Percentiles rank a stretch among this genome's conserved stretches.
These are phyloP conservation scores for Trissolcus brochymenae DNA, from an alignment of 2,888 invertebrate genomes.

Conservation along the genomic window DNA sequence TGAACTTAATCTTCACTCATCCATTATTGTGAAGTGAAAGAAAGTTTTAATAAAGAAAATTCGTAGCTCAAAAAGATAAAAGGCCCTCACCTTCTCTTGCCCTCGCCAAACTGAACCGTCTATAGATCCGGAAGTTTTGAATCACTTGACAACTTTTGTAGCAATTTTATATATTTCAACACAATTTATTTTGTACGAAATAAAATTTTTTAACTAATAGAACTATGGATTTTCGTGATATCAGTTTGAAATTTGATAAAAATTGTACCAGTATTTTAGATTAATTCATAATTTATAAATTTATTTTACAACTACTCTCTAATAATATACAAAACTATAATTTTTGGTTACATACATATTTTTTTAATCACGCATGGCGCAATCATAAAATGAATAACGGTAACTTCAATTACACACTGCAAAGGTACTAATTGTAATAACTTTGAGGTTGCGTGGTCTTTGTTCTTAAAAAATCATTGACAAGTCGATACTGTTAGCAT, in stretches of 20 bases:
- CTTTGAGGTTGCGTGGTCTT: too few relatives aligned
- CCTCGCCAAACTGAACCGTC: too few relatives aligned
- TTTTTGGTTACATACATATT: conserved; percentile 73
- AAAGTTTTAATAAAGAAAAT: conserved; percentile 17
- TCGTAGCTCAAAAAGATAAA: background rate
- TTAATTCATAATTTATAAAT: conserved; percentile 57
- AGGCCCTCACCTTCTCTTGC: too few relatives aligned
- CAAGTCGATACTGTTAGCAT: too few relatives aligned
- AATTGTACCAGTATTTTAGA: background rate
- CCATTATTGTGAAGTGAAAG: conserved; percentile 30
- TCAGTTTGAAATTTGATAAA: too few relatives aligned
- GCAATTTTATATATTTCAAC: conserved; percentile 24
- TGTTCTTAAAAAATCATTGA: too few relatives aligned
- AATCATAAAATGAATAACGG: conserved; percentile 67
- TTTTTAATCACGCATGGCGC: conserved; percentile 55
- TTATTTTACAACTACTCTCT: conserved; percentile 73
- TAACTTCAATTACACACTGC: conserved; percentile 33
- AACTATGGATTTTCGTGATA: too few relatives aligned
- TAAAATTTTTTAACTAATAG: background rate
- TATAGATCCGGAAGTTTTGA: too few relatives aligned
- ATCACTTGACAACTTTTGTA: conserved; percentile 4
- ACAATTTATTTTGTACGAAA: conserved; percentile 21
- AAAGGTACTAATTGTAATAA: background rate
- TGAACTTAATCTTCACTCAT: conserved; percentile 20
- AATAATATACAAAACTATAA: conserved; percentile 76